These are phyloP conservation scores for Cataglyphis albicans DNA, from an alignment of 2,888 invertebrate genomes.

Conservation along the genomic window DNA sequence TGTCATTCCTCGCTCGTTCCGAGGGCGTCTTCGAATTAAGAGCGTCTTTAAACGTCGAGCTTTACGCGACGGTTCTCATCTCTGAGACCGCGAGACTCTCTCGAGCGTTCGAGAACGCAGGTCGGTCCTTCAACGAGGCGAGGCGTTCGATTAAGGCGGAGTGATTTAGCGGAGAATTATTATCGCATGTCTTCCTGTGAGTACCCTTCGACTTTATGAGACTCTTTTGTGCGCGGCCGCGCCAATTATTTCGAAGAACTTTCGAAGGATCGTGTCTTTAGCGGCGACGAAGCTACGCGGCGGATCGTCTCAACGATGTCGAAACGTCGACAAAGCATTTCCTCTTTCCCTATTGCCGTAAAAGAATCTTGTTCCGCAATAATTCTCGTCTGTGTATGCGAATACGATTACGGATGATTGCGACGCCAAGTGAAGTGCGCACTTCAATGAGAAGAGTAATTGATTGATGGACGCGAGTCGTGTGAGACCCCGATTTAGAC, in stretches of 20 bases:
- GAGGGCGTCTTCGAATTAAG: constrained; percentile 21
- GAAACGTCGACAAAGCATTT: constrained; percentile 26
- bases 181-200: constrained; percentile 81
- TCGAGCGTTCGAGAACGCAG: constrained; percentile 18
- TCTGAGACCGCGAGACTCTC: constrained; percentile 35
- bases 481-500: constrained; percentile 3
- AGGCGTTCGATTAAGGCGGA: constrained; percentile 56
- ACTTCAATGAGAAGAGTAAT: constrained; percentile 16
- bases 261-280: constrained; percentile 49
- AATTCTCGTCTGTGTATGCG: constrained; percentile 4
- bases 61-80: background rate
- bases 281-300: constrained; percentile 22
- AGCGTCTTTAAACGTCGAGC: constrained; percentile 23
- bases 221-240: constrained; percentile 66
- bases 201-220: constrained; percentile 74
- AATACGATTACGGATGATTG: constrained; percentile 17
- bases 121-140: constrained; percentile 46
- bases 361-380: constrained; percentile 22
- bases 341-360: constrained; percentile 1
- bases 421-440: background rate
- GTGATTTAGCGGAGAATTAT: constrained; percentile 72
- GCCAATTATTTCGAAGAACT: constrained; percentile 51
- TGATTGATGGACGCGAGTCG: background rate
- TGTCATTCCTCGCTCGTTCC: constrained; percentile 31
- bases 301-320: background rate